Conservation (phyloP, 2,888 invertebrate species). For the Machimus atricapillus region DNA sequence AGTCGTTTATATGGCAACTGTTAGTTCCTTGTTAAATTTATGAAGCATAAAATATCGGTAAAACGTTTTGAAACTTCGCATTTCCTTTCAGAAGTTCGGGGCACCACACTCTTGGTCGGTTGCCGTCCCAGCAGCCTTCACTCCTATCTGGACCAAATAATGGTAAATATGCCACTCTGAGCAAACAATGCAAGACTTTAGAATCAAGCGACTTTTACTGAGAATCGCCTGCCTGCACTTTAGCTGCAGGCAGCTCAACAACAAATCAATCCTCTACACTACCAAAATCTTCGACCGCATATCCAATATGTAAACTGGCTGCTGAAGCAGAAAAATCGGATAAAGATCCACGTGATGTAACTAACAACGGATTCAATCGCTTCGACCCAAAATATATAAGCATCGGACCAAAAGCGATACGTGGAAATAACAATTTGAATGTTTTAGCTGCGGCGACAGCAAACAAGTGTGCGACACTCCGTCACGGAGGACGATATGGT, state of each 20-base stretch:
- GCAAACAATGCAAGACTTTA: slow-evolving; percentile 94
- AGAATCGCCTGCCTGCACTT: slow-evolving; percentile 72
- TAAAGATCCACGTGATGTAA: slow-evolving; percentile 62
- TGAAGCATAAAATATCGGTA: background rate
- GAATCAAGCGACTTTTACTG: slow-evolving; percentile 95
- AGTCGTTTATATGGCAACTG: background rate
- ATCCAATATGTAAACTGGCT: slow-evolving; percentile 58
- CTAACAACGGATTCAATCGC: slow-evolving; percentile 62
- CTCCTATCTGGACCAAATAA: slow-evolving; percentile 71
- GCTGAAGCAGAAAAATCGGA: slow-evolving; percentile 52
- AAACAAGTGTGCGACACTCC: slow-evolving; percentile 61
- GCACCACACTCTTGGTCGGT: slow-evolving; percentile 72
- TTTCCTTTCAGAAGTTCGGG: slow-evolving; percentile 55
- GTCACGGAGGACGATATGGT: slow-evolving; percentile 62
- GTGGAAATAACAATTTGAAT: slow-evolving; percentile 59
- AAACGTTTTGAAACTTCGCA: background rate
- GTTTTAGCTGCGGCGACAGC: slow-evolving; percentile 56
- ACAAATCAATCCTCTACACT: slow-evolving; percentile 54
- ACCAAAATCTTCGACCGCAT: slow-evolving; percentile 59
- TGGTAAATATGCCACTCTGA: slow-evolving; percentile 91
- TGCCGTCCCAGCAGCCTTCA: slow-evolving; percentile 66
- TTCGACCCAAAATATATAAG: slow-evolving; percentile 63
- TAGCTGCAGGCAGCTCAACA: slow-evolving; percentile 60
- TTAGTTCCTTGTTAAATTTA: background rate
- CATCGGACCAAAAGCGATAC: slow-evolving; percentile 61